Percentiles rank a stretch among this genome's conserved stretches.
phyloP scores from a whole-genome alignment of 2,888 invertebrate species.

The Chloromyia formosa region DNA sequence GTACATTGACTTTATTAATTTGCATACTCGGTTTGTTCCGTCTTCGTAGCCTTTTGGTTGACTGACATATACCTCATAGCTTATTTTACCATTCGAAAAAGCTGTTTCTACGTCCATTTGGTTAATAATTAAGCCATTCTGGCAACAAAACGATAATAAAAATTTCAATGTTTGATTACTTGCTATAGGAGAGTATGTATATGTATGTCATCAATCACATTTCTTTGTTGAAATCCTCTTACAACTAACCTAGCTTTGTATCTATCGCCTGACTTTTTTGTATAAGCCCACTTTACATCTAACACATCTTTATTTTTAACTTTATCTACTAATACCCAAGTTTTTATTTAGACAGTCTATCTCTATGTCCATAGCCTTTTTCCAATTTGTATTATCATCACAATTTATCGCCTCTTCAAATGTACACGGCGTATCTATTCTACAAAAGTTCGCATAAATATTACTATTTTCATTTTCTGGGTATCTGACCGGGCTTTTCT shows the following conservation, averaged over 20 bases:
- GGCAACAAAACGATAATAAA: conserved; percentile 53
- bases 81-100: conserved; percentile 51
- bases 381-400: conserved; percentile 51
- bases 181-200: conserved; percentile 47
- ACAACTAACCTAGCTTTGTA: conserved; percentile 50
- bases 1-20: conserved; percentile 53
- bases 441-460: conserved; percentile 53
- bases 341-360: conserved; percentile 54
- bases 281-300: conserved; percentile 55
- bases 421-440: conserved; percentile 53
- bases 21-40: conserved; percentile 53
- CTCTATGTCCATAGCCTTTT: conserved; percentile 55
- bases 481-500: conserved; percentile 49
- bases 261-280: conserved; percentile 51
- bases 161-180: conserved; percentile 54
- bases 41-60: conserved; percentile 54
- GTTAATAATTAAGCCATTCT: conserved; percentile 42
- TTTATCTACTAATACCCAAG: conserved; percentile 53
- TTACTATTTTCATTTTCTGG: conserved; percentile 49
- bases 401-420: conserved; percentile 55
- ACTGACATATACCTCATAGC: conserved; percentile 51
- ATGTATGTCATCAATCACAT: conserved; percentile 42
- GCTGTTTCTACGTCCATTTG: conserved; percentile 52
- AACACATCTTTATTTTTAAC: conserved; percentile 54
- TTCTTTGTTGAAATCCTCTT: conserved; percentile 46